These are phyloP conservation scores for Triplophysa yarkandensis DNA, from an alignment of 2,797 vertebrate species.

Conservation along the genomic window DNA sequence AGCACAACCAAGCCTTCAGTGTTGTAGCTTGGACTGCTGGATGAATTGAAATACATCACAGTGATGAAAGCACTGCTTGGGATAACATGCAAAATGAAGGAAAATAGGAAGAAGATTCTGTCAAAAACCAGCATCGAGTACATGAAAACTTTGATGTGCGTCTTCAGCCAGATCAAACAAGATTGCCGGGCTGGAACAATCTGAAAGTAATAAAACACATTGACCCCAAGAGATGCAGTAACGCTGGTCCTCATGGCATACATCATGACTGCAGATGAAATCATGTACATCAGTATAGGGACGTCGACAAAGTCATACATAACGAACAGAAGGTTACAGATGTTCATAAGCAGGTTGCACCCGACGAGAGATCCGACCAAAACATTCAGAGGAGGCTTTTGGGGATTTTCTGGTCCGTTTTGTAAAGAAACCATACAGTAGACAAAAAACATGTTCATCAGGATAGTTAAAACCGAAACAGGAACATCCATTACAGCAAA, in stretches of 20 bases:
- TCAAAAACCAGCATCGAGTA: constrained; percentile 46
- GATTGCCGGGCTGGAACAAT: constrained; percentile 59
- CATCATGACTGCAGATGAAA: rapidly evolving
- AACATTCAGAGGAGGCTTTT: constrained; percentile 60
- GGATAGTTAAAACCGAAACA: constrained; percentile 18
- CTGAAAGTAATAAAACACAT: constrained; percentile 61
- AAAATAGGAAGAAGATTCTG: background rate
- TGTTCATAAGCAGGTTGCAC: constrained; percentile 32
- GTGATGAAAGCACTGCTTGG: background rate
- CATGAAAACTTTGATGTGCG: constrained; percentile 56
- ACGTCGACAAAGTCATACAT: background rate
- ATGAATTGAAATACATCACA: background rate
- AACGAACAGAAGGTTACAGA: background rate
- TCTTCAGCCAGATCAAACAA: constrained; percentile 61
- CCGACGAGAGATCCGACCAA: constrained; percentile 55
- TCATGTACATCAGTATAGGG: rapidly evolving
- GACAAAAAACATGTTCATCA: constrained; percentile 58
- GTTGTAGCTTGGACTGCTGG: background rate
- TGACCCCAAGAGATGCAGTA: constrained; percentile 57
- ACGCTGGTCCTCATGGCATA: constrained; percentile 42
- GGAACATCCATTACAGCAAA: constrained; percentile 46
- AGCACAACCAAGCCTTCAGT: background rate
- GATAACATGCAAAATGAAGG: background rate
- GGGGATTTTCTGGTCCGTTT: background rate
- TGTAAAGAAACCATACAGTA: constrained; percentile 53